A percentile compares a stretch with the other conserved stretches of the same genome.
These are phyloP conservation scores for Acromyrmex echinatior DNA, from an alignment of 1,140 invertebrate species.

Conservation along the genomic window DNA sequence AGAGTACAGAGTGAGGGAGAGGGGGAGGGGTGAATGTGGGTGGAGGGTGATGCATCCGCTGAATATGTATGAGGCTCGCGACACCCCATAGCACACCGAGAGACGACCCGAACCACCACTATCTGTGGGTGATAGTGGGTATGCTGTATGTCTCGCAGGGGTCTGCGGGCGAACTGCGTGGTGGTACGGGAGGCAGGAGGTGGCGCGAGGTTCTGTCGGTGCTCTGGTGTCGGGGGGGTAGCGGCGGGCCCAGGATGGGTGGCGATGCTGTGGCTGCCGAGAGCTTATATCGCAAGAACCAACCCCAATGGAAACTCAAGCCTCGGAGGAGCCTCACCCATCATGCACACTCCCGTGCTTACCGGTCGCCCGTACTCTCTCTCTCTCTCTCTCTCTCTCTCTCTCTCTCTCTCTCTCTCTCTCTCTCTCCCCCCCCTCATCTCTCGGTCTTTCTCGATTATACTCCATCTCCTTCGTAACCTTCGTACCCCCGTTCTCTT, in stretches of 20 bases:
- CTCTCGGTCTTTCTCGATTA: slow-evolving; percentile 51
- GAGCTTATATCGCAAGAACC: slow-evolving; percentile 86
- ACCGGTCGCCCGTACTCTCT: slow-evolving; percentile 64
- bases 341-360: slow-evolving; percentile 85
- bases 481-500: slow-evolving; percentile 43
- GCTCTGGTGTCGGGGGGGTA: slow-evolving; percentile 59
- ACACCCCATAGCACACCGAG: slow-evolving; percentile 84
- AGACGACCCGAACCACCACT: slow-evolving; percentile 84
- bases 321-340: slow-evolving; percentile 83
- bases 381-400: slow-evolving; percentile 28
- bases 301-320: slow-evolving; percentile 85
- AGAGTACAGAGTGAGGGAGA: neutral
- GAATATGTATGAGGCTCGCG: slow-evolving; percentile 86
- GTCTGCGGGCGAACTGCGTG: slow-evolving; percentile 75
- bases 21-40: slow-evolving; percentile 53
- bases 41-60: slow-evolving; percentile 84
- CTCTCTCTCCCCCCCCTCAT: slow-evolving; percentile 14
- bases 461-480: slow-evolving; percentile 63
- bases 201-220: slow-evolving; percentile 60
- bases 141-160: slow-evolving; percentile 84
- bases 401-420: neutral
- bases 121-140: slow-evolving; percentile 86
- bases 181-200: slow-evolving; percentile 55
- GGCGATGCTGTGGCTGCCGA: slow-evolving; percentile 76
- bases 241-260: slow-evolving; percentile 65